phyloP scores from a whole-genome alignment of 2,113 vertebrate genomes.

The Amblyopsis rosae region DNA sequence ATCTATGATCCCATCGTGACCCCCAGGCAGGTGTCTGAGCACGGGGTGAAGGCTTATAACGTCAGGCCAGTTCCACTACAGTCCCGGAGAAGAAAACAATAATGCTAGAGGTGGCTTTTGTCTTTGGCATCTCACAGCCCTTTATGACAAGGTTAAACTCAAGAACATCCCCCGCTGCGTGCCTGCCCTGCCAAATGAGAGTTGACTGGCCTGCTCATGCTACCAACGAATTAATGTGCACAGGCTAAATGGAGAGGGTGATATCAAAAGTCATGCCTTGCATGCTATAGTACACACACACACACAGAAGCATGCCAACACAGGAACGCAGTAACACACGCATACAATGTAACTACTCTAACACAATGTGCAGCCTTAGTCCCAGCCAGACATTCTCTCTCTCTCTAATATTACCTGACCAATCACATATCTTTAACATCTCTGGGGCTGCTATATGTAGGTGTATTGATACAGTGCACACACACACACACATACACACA shows the following conservation, averaged over 20 bases:
- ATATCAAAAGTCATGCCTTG: slow-evolving; percentile 40
- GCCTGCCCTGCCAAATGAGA: slow-evolving; percentile 61
- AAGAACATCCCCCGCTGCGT: slow-evolving; percentile 56
- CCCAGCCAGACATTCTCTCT: too few species aligned
- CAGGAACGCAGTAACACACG: not conserved
- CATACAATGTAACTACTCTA: not conserved
- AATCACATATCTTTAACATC: not conserved
- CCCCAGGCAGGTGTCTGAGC: slow-evolving; percentile 43
- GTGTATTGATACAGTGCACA: too few species aligned
- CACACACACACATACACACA: not conserved
- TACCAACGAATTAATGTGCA: slow-evolving; percentile 58
- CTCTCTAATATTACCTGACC: not conserved
- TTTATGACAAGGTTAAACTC: slow-evolving; percentile 72
- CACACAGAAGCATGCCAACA: not conserved
- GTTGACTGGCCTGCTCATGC: slow-evolving; percentile 40
- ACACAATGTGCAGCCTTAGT: too few species aligned
- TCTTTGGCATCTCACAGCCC: slow-evolving; percentile 54
- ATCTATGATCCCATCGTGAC: slow-evolving; percentile 37
- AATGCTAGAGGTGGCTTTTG: not conserved
- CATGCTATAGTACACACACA: not conserved
- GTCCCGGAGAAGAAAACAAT: not conserved
- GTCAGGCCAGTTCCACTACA: not conserved
- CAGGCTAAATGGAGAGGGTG: slow-evolving; percentile 37
- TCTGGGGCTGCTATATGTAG: not conserved
- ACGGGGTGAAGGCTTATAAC: slow-evolving; percentile 18